Evolutionary conservation across 2,797 vertebrate genomes (phyloP).

Genomic region (Dipus sagitta): DNA sequence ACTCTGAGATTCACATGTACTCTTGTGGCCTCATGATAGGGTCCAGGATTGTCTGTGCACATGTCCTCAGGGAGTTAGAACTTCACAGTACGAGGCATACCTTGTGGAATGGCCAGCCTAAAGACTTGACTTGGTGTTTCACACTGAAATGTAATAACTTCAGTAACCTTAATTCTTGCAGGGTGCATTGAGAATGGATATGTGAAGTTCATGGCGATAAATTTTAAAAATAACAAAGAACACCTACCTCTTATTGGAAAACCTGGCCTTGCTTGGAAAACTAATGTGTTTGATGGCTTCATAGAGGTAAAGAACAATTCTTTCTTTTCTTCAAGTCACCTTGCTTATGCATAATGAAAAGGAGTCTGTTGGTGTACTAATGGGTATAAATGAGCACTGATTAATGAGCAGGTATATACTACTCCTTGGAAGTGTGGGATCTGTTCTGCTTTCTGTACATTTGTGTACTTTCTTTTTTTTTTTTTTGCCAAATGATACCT

Average conservation of each 20-base stretch:
- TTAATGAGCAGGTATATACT: too few species aligned
- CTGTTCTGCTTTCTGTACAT: background rate
- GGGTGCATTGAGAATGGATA: constrained; percentile 90
- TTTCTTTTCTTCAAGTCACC: constrained; percentile 21
- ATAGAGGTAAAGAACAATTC: constrained; percentile 88
- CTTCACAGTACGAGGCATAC: background rate
- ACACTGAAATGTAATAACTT: background rate
- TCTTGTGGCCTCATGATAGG: background rate
- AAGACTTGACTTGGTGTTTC: background rate
- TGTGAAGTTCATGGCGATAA: constrained; percentile 90
- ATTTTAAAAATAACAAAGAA: constrained; percentile 84
- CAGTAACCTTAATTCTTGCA: constrained; percentile 83
- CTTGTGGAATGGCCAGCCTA: background rate
- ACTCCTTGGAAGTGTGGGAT: too few species aligned
- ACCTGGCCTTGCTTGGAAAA: constrained; percentile 91
- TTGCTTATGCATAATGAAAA: background rate
- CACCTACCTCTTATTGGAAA: constrained; percentile 89
- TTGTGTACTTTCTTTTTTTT: background rate
- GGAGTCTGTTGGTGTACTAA: background rate
- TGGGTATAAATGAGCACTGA: too few species aligned
- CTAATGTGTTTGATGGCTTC: constrained; percentile 88
- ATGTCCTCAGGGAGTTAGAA: background rate
- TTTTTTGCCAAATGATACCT: background rate
- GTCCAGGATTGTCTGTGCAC: rapidly evolving
- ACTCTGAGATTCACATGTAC: background rate